Evolutionary conservation across 2,113 vertebrate genomes (phyloP), one percentile per base, ranked within the genome.

Genomic region (Edolisoma coerulescens): DNA sequence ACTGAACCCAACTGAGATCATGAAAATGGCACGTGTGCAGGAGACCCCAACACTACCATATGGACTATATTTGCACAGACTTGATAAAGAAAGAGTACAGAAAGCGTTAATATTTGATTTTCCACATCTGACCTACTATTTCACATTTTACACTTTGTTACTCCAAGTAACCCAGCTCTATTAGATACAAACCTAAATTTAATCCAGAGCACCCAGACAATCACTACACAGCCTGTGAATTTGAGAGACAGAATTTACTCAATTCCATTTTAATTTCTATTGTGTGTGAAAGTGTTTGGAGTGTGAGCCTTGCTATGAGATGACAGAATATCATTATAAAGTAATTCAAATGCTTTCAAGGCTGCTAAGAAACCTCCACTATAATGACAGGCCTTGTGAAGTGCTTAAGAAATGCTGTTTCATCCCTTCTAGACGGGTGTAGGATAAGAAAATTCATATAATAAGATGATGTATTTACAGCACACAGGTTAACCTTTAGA

Each of bases 181-280:
- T 24, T 35, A 71, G 57, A 56, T 16, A 59, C 0, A 0, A 87
- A 27, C 8, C 33, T 76, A 3, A 45, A 67, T 54, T 92, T 87
- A 85, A 87, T 47, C 60, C 10, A 87, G 76, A 95, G 57, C 42
- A 78, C 32, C 53, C 84, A 93, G 82, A 94, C 54, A 93, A 89
- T 87, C 77, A 61, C 57, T 64, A 92, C 59, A 49, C 50, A 90
- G 79, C 23, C 64, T 20, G 14, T 37, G 76, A 84, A 75, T 81
- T 16, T 56, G 61, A 95, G 65, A 84, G 61, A 76, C 77, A 83
- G 84, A 91, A 92, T 80, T 92, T 91, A 84, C 75, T 87, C 90
- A 78, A 94, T 78, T 81, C 74, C 60, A 85, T 92, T 95, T 87
- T 95, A 87, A 96, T 93, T 87, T 91, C 81, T 91, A 82, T 92